Conservation (phyloP, 35 echinoderm and acorn worm species). For the Lytechinus pictus region DNA sequence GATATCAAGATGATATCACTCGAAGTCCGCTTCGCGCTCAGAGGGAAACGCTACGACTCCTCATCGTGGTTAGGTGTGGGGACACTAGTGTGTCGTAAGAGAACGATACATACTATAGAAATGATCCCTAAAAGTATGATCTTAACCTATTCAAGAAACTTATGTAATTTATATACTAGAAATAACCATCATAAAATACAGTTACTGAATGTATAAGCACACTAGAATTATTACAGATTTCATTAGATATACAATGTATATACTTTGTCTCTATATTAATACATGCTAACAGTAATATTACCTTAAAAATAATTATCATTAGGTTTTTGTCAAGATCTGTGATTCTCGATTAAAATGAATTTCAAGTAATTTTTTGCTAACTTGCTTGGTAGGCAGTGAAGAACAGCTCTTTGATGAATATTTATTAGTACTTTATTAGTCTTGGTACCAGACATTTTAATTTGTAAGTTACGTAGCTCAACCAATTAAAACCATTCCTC, state of each 20-base stretch:
- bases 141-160: conserved; percentile 28
- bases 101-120: conserved; percentile 72
- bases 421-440: not conserved
- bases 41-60: conserved; percentile 64
- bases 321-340: not conserved
- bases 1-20: conserved; percentile 42
- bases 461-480: not conserved
- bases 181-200: not conserved
- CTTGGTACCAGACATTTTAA: not conserved
- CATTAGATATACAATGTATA: too few relatives aligned
- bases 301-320: not conserved
- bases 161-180: not conserved
- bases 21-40: conserved; percentile 50
- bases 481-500: not conserved
- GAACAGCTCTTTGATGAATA: not conserved
- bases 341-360: not conserved
- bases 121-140: conserved; percentile 88
- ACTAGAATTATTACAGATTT: too few relatives aligned
- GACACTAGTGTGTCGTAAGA: too few relatives aligned
- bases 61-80: conserved; percentile 60
- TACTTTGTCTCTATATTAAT: too few relatives aligned
- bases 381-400: not conserved
- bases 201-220: not conserved
- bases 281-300: not conserved
- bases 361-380: not conserved